phyloP scores from a whole-genome alignment of 2,888 invertebrate species.

The Sipha maydis region DNA sequence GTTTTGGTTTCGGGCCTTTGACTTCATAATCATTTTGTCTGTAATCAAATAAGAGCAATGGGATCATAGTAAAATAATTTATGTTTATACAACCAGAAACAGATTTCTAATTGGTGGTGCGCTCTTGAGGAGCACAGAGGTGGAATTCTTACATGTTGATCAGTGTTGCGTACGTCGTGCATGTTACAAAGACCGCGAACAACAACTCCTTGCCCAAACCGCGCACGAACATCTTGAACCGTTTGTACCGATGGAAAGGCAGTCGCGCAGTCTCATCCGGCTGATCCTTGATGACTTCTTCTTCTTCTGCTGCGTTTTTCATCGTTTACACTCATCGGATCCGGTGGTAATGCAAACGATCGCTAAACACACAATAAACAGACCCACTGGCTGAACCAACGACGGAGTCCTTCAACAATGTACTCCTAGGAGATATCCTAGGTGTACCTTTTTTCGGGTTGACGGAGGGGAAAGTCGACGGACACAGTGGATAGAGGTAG shows the following conservation, averaged over 20 bases:
- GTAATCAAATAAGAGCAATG: slow-evolving; percentile 65
- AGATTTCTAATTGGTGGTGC: background rate
- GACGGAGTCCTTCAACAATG: background rate
- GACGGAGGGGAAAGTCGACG: background rate
- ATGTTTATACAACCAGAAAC: background rate
- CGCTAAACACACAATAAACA: background rate
- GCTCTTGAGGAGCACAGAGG: too few relatives aligned
- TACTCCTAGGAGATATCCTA: background rate
- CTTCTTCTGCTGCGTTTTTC: slow-evolving; percentile 57
- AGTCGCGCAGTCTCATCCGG: slow-evolving; percentile 10
- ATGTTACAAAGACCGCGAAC: slow-evolving; percentile 74
- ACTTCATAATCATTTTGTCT: slow-evolving; percentile 71
- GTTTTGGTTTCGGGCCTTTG: slow-evolving; percentile 73
- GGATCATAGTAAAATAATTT: too few relatives aligned
- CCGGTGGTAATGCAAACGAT: background rate
- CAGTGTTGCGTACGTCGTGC: slow-evolving; percentile 77
- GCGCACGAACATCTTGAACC: slow-evolving; percentile 71
- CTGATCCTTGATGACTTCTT: slow-evolving; percentile 27
- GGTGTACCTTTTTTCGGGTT: background rate
- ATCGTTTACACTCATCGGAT: slow-evolving; percentile 49
- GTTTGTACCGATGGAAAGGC: slow-evolving; percentile 56
- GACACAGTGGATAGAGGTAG: background rate
- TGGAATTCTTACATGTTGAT: slow-evolving; percentile 74
- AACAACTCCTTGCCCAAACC: slow-evolving; percentile 73
- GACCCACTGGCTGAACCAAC: too few relatives aligned